A percentile compares a stretch with the other conserved stretches of the same genome.
Evolutionary conservation across 2,888 invertebrate species (phyloP).

Genomic region (Drosophila infuscata): DNA sequence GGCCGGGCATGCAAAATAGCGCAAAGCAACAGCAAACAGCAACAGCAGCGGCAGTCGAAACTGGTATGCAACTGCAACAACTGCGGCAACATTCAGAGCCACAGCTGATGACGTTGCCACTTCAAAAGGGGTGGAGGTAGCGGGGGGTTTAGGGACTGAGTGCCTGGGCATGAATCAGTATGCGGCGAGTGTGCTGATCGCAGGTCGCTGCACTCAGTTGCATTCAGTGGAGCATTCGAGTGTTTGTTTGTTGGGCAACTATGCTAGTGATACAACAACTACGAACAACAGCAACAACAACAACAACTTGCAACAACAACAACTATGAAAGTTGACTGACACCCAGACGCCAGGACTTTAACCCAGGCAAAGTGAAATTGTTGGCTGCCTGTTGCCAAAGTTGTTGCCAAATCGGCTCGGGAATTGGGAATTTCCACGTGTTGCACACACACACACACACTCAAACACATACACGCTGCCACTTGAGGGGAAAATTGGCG

Average conservation of each 20-base stretch:
- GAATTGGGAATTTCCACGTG: constrained; percentile 73
- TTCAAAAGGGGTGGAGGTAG: background rate
- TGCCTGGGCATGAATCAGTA: constrained; percentile 26
- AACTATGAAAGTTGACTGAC: constrained; percentile 80
- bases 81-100: constrained; percentile 19
- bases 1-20: constrained; percentile 72
- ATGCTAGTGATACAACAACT: constrained; percentile 71
- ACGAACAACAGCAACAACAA: constrained; percentile 23
- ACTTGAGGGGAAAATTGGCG: constrained; percentile 63
- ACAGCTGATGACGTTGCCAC: constrained; percentile 52
- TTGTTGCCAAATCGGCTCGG: constrained; percentile 45
- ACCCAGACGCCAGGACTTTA: constrained; percentile 79
- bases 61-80: constrained; percentile 67
- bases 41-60: constrained; percentile 35
- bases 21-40: constrained; percentile 38
- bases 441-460: constrained; percentile 63
- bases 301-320: constrained; percentile 21
- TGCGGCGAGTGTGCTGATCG: constrained; percentile 52
- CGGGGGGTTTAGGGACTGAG: background rate
- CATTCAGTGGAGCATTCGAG: constrained; percentile 77
- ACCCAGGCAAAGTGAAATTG: constrained; percentile 81
- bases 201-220: constrained; percentile 73
- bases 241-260: constrained; percentile 75
- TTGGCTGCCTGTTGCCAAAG: constrained; percentile 49
- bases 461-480: constrained; percentile 11